These are phyloP conservation scores for Irena cyanogastra DNA, from an alignment of 2,113 vertebrate species.

Conservation along the genomic window DNA sequence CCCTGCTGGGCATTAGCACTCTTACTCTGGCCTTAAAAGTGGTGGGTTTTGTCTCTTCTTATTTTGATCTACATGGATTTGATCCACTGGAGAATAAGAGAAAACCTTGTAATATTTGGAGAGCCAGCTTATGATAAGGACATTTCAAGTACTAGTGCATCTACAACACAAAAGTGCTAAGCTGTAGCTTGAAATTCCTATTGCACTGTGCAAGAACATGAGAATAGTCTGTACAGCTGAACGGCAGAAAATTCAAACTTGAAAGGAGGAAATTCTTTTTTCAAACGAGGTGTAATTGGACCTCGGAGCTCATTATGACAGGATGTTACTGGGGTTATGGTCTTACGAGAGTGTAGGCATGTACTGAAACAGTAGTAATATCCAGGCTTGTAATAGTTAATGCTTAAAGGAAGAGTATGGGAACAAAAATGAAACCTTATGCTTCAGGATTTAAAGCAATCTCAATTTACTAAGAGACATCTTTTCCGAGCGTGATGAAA, in stretches of 20 bases:
- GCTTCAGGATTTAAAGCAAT: conserved; percentile 34
- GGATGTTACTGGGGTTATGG: conserved; percentile 27
- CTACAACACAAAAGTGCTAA: not conserved
- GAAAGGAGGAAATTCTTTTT: conserved; percentile 8
- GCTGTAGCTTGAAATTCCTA: not conserved
- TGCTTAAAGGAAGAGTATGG: conserved; percentile 28
- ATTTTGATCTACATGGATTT: not conserved
- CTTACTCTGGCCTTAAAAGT: not conserved
- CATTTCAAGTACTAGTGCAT: not conserved
- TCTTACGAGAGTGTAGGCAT: not conserved
- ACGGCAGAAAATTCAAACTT: not conserved
- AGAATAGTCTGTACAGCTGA: not conserved
- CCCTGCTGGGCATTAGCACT: not conserved
- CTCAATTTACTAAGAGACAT: conserved; percentile 11
- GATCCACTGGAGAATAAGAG: not conserved
- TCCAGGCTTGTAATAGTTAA: conserved; percentile 44
- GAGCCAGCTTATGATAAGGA: not conserved
- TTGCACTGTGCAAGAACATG: not conserved
- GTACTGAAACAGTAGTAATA: not conserved
- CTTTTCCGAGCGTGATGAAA: conserved; percentile 25
- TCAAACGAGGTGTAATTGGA: conserved; percentile 19
- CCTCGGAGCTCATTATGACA: conserved; percentile 43
- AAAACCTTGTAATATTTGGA: not conserved
- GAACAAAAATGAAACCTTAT: conserved; percentile 46
- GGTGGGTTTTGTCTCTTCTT: not conserved